Evolutionary conservation across 2,113 vertebrate genomes (phyloP).

Genomic region (Glareola pratincola): DNA sequence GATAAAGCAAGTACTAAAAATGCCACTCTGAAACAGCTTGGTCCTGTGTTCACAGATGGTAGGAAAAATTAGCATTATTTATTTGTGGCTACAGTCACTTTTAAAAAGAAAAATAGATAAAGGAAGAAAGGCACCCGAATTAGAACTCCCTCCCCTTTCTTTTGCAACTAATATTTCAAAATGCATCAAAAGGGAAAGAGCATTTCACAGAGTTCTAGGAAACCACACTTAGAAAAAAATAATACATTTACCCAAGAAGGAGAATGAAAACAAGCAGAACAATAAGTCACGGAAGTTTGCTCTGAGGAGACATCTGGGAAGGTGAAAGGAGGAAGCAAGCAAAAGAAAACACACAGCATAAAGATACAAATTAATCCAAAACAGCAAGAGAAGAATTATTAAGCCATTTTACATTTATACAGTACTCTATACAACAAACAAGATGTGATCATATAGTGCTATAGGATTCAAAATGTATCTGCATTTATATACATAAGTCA

Average conservation of each 20-base stretch:
- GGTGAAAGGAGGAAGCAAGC: constrained; percentile 22
- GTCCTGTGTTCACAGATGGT: not conserved
- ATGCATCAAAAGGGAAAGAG: not conserved
- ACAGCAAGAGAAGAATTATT: not conserved
- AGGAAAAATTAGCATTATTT: constrained; percentile 16
- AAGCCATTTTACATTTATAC: not conserved
- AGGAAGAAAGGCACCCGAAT: not conserved
- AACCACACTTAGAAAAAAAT: not conserved
- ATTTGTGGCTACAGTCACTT: not conserved
- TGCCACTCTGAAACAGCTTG: not conserved
- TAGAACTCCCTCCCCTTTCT: not conserved
- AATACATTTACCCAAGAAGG: not conserved
- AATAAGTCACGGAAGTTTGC: constrained; percentile 23
- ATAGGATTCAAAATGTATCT: rapidly evolving
- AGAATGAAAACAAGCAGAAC: constrained; percentile 39
- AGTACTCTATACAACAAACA: not conserved
- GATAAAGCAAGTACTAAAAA: not conserved
- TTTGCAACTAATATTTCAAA: not conserved
- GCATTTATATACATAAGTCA: not conserved
- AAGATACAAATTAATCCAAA: not conserved
- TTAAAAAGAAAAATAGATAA: not conserved
- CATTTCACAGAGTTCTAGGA: not conserved
- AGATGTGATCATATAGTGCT: not conserved
- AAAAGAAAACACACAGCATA: not conserved
- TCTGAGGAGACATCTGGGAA: constrained; percentile 34